Evolutionary conservation across 2,888 invertebrate species (phyloP), one percentile per base, ranked within the genome.

Genomic region (Tupiocoris notatus): DNA sequence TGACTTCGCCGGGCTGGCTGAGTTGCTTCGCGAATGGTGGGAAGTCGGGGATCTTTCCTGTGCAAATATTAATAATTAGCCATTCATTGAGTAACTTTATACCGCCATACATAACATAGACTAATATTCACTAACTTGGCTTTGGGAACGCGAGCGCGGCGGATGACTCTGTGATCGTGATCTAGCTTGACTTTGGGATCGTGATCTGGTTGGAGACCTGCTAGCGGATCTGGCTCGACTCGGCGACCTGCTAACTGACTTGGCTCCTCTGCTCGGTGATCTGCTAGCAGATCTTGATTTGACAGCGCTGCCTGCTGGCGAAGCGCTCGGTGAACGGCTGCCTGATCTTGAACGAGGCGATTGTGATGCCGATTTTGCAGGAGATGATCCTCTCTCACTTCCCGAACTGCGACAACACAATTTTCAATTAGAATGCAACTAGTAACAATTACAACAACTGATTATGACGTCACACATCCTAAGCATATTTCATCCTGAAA

Each of bases 161-260:
- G 79, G 59, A 20, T 74, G 80, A 65, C 81, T 79, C 7, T 78
- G 80, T n/a, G 81, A 81, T 16, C 67, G 81, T 7, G 82, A 82
- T 18, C 68, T 71, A 3, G 22, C 62, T 0, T 81, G 81, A 67
- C 81, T 81, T 17, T 64, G 80, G 25, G 82, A 82, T 16, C 71
- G 78, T 16, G 77, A 78, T 39, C 77, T 66, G 9, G 65, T 73
- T 2, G 39, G 73, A 1, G 73, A 62, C 17, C 57, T n/a, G 16
- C 70, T 70, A n/a, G 24, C 22, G 3, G 73, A 63, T 23, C 39
- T 25, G 6, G n/a, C 59, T 21, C n/a, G 74, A 17, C 73, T 73
- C 18, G 39, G 73, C 2, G 73, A 62, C 17, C 57, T 23, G 18
- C 70, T 70, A 7, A 23, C 22, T 7, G 73, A 63, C 18, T 63